phyloP scores from a whole-genome alignment of 2,113 vertebrate species.

The Halcyon malimbica region DNA sequence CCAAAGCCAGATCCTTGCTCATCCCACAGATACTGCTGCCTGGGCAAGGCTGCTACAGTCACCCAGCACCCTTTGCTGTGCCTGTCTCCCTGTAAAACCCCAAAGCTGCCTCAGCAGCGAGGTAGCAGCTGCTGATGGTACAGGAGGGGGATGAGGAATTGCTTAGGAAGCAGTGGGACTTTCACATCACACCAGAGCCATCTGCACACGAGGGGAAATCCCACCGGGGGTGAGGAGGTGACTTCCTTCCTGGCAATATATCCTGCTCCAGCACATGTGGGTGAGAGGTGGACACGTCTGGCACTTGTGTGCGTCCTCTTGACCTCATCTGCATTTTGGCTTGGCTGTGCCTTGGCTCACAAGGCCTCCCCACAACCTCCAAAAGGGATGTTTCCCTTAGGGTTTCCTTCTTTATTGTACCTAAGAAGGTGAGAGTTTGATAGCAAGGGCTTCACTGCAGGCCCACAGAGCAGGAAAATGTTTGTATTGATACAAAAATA shows the following conservation, averaged over 20 bases:
- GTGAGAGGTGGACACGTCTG: neutral
- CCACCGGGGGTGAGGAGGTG: neutral
- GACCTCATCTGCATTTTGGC: neutral
- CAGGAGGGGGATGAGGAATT: neutral
- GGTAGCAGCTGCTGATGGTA: neutral
- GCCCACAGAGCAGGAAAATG: neutral
- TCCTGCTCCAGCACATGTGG: neutral
- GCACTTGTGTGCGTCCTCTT: neutral
- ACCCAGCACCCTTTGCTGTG: neutral
- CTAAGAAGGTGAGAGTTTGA: neutral
- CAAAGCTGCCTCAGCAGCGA: neutral
- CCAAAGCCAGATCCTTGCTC: neutral
- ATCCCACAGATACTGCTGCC: neutral
- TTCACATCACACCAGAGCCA: neutral
- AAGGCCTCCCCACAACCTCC: neutral
- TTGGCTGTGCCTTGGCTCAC: neutral
- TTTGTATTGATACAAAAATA: neutral
- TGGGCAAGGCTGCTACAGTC: neutral
- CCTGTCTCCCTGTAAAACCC: neutral
- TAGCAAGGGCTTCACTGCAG: neutral
- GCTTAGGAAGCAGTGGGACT: neutral
- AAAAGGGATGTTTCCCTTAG: neutral
- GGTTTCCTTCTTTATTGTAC: neutral
- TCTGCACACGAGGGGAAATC: neutral
- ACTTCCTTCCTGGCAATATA: slow-evolving; percentile 15